Evolutionary conservation across 1,140 invertebrate species (phyloP), one percentile per base, ranked within the genome.

Genomic region (Pseudachorutes palmiensis): DNA sequence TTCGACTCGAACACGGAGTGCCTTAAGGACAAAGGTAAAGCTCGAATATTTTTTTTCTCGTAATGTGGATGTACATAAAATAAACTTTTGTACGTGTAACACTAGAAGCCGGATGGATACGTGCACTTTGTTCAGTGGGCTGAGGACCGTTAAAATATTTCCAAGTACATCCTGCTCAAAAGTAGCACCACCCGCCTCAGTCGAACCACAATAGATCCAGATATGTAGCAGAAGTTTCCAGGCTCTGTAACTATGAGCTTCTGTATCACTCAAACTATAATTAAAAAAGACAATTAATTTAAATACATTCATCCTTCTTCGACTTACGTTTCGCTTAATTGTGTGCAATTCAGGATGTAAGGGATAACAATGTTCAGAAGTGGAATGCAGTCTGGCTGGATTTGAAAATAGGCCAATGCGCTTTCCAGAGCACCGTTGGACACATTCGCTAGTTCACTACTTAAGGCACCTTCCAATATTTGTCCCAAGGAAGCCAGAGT

Each of bases 61-160:
- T n/a, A n/a, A 61, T 31, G 45, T 32, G 26, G 45, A 12, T 24
- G 26, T 1, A 49, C 3, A 22, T 66, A 9, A 31, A n/a, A 16
- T 63, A 41, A 41, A 9, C 5, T 28, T 45, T n/a, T 61, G 22
- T 41, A 74, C 72, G 30, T 74, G 69, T 16, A 74, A 57, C 2
- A 70, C 66, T 1, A 74, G 60, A 24, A 71, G 41, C 1, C 72
- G 62, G 32, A 74, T 51, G 2, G 72, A 71, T 2, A 74, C 63
- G 30, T 65, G 67, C 12, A 69, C 69, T 62, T 71, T 71, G 45
- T 74, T 74, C n/a, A 74, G 28, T 14, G 72, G 70, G 65, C 68
- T 74, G 29, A 74, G 65, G 41, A 66, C 65, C 5, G 72, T 74
- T 0, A 71, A 49, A 58, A 74, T 66, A 51, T 70, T 71, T 22